Percentiles rank a stretch among this genome's conserved stretches.
These are phyloP conservation scores for Drosophila neoperkinsi DNA, from an alignment of 2,888 invertebrate genomes.

Conservation along the genomic window DNA sequence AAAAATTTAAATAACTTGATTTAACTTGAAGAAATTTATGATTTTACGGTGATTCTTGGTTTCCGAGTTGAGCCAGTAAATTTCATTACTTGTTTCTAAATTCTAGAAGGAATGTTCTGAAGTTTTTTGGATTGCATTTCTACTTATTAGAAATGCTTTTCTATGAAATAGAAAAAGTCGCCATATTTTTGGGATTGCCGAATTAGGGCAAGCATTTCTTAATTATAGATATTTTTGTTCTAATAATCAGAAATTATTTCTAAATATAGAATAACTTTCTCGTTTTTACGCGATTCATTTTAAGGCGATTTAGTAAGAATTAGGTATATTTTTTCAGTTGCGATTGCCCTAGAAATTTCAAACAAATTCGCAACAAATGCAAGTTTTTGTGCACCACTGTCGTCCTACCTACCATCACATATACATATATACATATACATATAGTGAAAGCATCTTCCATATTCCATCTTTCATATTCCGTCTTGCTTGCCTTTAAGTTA, in stretches of 20 bases:
- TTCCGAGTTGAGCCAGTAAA: neutral
- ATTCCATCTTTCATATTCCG: conserved; percentile 1
- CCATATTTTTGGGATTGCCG: neutral
- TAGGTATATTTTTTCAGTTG: neutral
- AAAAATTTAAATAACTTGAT: neutral
- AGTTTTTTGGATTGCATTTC: neutral
- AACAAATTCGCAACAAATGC: neutral
- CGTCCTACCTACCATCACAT: neutral
- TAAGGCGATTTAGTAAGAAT: neutral
- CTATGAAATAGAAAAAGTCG: neutral
- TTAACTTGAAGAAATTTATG: neutral
- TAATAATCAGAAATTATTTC: neutral
- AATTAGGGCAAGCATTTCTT: neutral
- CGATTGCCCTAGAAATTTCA: neutral
- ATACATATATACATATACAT: neutral
- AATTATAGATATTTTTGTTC: neutral
- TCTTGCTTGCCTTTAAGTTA: conserved; percentile 32
- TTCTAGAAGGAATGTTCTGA: neutral
- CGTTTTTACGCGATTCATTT: neutral
- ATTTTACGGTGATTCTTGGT: neutral
- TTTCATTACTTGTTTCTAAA: neutral
- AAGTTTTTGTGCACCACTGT: conserved; percentile 31
- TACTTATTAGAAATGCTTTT: neutral
- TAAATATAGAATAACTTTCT: neutral
- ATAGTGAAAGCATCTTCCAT: conserved; percentile 9